Conservation (phyloP, 1,140 invertebrate species). For the Cryptotermes secundus region DNA sequence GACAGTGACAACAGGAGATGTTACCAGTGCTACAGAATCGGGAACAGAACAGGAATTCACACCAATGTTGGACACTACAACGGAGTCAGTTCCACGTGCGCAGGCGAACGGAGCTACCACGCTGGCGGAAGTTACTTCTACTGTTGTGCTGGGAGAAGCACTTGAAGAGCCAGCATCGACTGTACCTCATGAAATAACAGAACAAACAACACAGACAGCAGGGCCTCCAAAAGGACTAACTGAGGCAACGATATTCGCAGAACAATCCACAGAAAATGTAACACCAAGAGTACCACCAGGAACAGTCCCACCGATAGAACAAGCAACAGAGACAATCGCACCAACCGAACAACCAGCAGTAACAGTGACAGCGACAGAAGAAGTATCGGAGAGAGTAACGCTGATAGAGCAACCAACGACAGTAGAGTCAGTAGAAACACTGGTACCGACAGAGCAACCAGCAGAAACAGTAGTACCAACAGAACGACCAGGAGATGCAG, state of each 20-base stretch:
- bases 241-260: background rate
- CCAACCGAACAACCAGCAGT: slow-evolving; percentile 33
- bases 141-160: background rate
- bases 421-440: background rate
- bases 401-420: background rate
- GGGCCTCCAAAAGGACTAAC: background rate
- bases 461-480: background rate
- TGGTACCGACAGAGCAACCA: background rate
- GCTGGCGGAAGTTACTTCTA: background rate
- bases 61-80: no score
- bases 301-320: background rate
- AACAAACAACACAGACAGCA: background rate
- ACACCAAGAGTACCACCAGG: slow-evolving; percentile 14
- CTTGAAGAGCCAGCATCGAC: background rate
- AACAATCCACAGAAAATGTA: slow-evolving; percentile 10
- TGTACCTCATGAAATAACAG: background rate
- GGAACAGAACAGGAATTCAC: background rate
- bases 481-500: background rate
- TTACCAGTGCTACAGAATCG: background rate
- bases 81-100: background rate
- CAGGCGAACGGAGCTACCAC: background rate
- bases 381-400: background rate
- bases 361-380: background rate
- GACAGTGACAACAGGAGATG: background rate
- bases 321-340: background rate